Evolutionary conservation across 2,888 invertebrate species (phyloP), one percentile per base, ranked within the genome.

Genomic region (Tetanocera ferruginea): DNA sequence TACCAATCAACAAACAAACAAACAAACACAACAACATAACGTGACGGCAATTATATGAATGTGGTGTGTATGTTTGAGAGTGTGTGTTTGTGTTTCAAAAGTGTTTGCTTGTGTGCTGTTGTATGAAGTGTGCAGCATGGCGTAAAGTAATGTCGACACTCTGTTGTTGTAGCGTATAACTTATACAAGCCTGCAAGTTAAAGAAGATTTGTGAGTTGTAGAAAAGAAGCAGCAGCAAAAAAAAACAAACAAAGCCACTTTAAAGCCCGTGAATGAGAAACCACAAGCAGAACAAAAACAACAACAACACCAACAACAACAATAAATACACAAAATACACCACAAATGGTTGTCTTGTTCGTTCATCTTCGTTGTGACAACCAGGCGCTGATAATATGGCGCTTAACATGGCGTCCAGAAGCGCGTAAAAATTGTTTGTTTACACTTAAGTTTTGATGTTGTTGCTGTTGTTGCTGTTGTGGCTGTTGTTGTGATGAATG

Each of bases 381-480:
- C 43, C 43, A 43, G 43, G 43, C 43, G 43, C 43, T 43, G 43
- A 43, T 11, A 43, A 60, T 23, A 60, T 60, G 25, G 8, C 57
- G 57, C 28, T 60, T 23, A 25, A 28, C 28, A 28, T 60, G 25
- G 57, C 57, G 57, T 28, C 43, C 43, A 43, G 43, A 43, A 43
- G 43, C 43, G 43, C 43, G 43, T 43, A 11, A 43, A 43, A 11
- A 43, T 43, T 19, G n/a, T 28, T 72, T 23, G 31, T 73, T 23
- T n/a, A 34, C 55, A 28, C 25, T 23, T 9, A 11, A 19, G 55
- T 55, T 28, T 74, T 52, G 25, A 70, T 57, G 43, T 51, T 69
- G 70, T 52, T 75, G 51, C 34, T 55, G 71, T 55, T 6, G 11
- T 67, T 69, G n/a, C 23, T 49, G 17, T 52, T 72, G 43, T 31